Conservation (phyloP, 2,888 invertebrate species). For the Isotomurus palustris region DNA sequence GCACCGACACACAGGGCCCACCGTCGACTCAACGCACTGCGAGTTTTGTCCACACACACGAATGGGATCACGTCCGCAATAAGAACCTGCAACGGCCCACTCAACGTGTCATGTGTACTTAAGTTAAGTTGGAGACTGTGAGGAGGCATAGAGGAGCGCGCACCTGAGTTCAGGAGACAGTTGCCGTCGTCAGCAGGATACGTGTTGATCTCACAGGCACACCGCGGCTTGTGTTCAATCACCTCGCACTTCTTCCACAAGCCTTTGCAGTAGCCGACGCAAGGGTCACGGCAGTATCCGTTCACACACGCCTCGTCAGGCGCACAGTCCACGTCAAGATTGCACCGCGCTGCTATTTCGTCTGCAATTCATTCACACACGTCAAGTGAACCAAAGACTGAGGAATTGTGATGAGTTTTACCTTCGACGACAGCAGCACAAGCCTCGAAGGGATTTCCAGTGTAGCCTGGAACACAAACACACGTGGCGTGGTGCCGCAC, state of each 20-base stretch:
- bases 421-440: conserved; percentile 46
- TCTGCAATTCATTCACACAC: conserved; percentile 19
- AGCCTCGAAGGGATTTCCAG: conserved; percentile 44
- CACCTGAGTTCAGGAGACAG: conserved; percentile 42
- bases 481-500: conserved; percentile 45
- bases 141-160: too few relatives aligned
- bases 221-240: conserved; percentile 43
- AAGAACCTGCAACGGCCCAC: conserved; percentile 37
- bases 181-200: conserved; percentile 45
- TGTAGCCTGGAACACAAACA: conserved; percentile 43
- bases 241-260: conserved; percentile 45
- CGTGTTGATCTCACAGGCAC: conserved; percentile 43
- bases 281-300: conserved; percentile 45
- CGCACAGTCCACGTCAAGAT: conserved; percentile 43
- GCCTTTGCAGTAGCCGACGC: conserved; percentile 42
- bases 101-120: not conserved
- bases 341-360: conserved; percentile 44
- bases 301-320: conserved; percentile 43
- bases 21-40: conserved; percentile 43
- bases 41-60: conserved; percentile 45
- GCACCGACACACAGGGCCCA: conserved; percentile 29
- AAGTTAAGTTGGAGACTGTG: not conserved
- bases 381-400: not conserved
- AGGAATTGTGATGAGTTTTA: too few relatives aligned
- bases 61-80: conserved; percentile 45